phyloP scores from a whole-genome alignment of 1,140 invertebrate species.

The Drosophila baimaii region DNA sequence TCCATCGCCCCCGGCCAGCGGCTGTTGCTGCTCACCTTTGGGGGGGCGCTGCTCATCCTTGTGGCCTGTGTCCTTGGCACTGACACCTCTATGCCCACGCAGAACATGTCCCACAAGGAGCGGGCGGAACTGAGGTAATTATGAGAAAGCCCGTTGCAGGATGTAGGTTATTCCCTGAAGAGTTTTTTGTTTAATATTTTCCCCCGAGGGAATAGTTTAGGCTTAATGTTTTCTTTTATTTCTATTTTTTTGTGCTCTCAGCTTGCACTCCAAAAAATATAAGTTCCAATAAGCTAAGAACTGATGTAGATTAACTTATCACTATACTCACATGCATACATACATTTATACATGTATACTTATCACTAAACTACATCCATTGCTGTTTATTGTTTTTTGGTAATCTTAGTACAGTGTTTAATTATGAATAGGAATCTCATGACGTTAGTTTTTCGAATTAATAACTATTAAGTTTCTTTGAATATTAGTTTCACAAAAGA shows the following conservation, averaged over 20 bases:
- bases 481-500: too few species aligned
- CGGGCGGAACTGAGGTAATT: constrained; percentile 86
- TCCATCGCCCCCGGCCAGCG: constrained; percentile 17
- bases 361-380: background rate
- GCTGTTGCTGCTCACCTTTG: constrained; percentile 24
- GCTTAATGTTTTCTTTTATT: background rate
- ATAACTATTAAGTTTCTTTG: too few species aligned
- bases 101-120: constrained; percentile 87
- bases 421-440: background rate
- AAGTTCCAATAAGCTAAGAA: background rate
- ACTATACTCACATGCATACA: background rate
- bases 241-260: too few species aligned
- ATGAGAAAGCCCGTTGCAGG: background rate
- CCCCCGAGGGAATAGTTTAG: constrained; percentile 1
- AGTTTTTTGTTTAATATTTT: background rate
- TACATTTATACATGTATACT: background rate
- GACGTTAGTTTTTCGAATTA: too few species aligned
- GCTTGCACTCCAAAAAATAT: background rate
- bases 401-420: background rate
- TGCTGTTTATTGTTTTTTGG: background rate
- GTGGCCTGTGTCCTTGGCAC: constrained; percentile 54
- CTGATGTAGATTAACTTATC: background rate
- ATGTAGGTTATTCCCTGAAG: background rate
- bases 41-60: constrained; percentile 44
- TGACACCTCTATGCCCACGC: constrained; percentile 78